These are phyloP conservation scores for Recurvirostra avosetta DNA, from an alignment of 2,113 vertebrate genomes.

Conservation along the genomic window DNA sequence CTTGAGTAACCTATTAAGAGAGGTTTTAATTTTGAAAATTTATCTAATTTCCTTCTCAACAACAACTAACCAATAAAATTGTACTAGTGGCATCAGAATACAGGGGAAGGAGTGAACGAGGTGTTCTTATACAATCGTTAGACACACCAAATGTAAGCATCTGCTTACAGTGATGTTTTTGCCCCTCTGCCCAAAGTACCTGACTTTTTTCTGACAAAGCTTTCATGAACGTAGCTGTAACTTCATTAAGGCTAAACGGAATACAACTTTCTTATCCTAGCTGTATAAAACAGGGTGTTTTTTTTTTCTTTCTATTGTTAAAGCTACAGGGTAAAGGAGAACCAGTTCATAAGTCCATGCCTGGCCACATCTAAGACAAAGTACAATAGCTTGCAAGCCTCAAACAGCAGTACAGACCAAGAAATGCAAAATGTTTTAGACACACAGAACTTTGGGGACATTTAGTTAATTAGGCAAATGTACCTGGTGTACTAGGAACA, in stretches of 20 bases:
- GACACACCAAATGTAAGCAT: neutral
- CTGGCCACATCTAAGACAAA: neutral
- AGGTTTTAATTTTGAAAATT: neutral
- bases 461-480: neutral
- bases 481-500: neutral
- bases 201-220: neutral
- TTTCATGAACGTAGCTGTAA: neutral
- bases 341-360: neutral
- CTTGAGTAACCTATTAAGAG: neutral
- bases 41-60: neutral
- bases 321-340: neutral
- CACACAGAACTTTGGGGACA: neutral
- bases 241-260: neutral
- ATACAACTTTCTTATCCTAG: neutral
- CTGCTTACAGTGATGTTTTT: neutral
- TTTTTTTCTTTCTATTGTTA: neutral
- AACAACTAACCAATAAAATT: neutral
- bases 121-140: neutral
- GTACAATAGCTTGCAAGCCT: neutral
- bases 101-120: neutral
- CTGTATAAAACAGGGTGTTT: neutral
- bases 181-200: neutral
- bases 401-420: neutral
- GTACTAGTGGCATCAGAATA: neutral
- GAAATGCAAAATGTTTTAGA: neutral